Conservation (phyloP, 2,113 vertebrate species). For the Mustelus asterias region DNA sequence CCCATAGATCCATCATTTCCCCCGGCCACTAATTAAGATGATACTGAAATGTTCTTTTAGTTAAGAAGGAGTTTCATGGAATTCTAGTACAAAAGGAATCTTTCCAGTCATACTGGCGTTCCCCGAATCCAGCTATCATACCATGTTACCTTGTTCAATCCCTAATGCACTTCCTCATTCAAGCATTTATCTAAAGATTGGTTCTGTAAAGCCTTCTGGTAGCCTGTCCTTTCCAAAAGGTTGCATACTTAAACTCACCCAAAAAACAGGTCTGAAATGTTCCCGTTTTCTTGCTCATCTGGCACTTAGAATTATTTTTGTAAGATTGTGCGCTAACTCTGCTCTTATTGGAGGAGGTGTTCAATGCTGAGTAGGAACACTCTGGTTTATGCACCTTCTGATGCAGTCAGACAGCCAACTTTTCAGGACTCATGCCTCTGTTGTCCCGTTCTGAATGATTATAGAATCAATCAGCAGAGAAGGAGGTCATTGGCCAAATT, state of each 20-base stretch:
- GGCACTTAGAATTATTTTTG: no score
- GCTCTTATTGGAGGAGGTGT: neutral
- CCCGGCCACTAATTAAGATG: neutral
- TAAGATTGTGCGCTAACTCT: no score
- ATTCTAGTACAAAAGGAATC: neutral
- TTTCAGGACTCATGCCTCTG: neutral
- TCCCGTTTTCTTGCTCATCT: no score
- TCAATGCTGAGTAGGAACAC: neutral
- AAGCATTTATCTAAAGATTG: neutral
- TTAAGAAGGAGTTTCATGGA: neutral
- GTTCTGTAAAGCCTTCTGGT: no score
- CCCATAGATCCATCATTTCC: neutral
- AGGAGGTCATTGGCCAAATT: neutral
- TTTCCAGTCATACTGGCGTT: neutral
- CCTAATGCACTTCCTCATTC: neutral
- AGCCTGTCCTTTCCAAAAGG: neutral
- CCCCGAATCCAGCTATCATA: neutral
- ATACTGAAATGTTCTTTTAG: neutral
- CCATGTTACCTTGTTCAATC: neutral
- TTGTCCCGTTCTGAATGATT: neutral
- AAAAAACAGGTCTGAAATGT: no score
- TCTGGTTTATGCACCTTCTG: neutral
- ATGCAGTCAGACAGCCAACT: neutral
- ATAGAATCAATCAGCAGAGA: neutral
- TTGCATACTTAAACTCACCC: no score